phyloP scores from a whole-genome alignment of 2,797 vertebrate species.

The Acipenser ruthenus region DNA sequence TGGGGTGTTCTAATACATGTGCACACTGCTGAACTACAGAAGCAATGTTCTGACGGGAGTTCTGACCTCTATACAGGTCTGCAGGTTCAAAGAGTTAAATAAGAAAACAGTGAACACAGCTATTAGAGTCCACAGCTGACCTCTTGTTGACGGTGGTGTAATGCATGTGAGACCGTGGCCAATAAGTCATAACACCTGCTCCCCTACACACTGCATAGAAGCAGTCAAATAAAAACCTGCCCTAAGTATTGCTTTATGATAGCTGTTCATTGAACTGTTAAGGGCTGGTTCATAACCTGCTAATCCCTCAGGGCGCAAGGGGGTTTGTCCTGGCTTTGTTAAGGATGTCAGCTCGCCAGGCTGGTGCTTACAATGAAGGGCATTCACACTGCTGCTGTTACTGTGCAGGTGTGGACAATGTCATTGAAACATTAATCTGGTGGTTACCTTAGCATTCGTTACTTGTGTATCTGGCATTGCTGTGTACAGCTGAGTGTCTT shows the following conservation, averaged over 20 bases:
- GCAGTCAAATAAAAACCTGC: not conserved
- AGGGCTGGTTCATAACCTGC: not conserved
- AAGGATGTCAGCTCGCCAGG: not conserved
- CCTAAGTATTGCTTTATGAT: not conserved
- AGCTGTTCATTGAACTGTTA: constrained; percentile 1
- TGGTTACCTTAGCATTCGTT: too few species aligned
- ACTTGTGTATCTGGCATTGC: too few species aligned
- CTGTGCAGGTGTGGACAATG: too few species aligned
- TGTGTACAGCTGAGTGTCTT: too few species aligned
- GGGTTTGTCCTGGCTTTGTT: not conserved
- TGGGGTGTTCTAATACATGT: too few species aligned
- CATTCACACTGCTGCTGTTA: too few species aligned
- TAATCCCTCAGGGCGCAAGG: not conserved
- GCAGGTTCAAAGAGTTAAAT: too few species aligned
- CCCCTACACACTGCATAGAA: not conserved
- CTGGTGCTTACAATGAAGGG: too few species aligned
- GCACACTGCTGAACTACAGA: too few species aligned
- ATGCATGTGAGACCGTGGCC: not conserved
- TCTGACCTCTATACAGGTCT: too few species aligned
- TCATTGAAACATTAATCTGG: too few species aligned
- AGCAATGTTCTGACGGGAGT: too few species aligned
- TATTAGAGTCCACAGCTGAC: not conserved
- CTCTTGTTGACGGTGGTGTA: not conserved
- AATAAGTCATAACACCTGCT: constrained; percentile 1
- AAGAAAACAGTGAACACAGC: not conserved